Evolutionary conservation across 2,113 vertebrate genomes (phyloP), one percentile per base, ranked within the genome.

Genomic region (Oryzias celebensis): DNA sequence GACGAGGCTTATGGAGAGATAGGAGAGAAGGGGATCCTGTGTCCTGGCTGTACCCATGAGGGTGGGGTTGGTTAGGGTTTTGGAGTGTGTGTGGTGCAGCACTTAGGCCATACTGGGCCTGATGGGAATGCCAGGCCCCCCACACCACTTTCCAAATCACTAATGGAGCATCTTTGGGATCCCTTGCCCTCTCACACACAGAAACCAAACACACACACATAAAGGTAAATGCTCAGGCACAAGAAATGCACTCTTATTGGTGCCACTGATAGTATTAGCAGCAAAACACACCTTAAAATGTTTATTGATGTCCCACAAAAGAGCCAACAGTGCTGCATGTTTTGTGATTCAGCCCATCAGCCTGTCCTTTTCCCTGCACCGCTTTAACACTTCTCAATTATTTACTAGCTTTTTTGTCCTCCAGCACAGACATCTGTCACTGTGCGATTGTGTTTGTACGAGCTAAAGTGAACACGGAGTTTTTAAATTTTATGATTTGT

Each of bases 351-450:
- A 7, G 1, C 52, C 23, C 58, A 1, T n/a, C 54, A 8, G 50
- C 45, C 52, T 36, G 41, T 51, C 18, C 14, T 20, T 47, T 45
- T 18, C 31, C 10, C 58, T 31, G 28, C 47, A 26, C 70, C 66
- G 73, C 75, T 81, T 77, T 88, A 85, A 82, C 73, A 81, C 81
- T 86, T 81, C 78, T 80, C 54, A 79, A 85, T 87, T 86, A 81
- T 82, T 80, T 78, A 85, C 80, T 66, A 80, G 71, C 80, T 60
- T 78, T 81, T 73, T 85, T 79, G 83, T 82, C 69, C 52, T 59
- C 71, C 46, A 52, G 66, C 73, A 70, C 60, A 64, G 71, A 69
- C 77, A 65, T 81, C 68, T 78, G 80, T 77, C 65, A 68, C 28
- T 31, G 54, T 46, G 53, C 10, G 36, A 13, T 36, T 47, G 46